Base-by-base conservation (phyloP, 2,113 vertebrate genomes). In the Larimichthys crocea region DNA sequence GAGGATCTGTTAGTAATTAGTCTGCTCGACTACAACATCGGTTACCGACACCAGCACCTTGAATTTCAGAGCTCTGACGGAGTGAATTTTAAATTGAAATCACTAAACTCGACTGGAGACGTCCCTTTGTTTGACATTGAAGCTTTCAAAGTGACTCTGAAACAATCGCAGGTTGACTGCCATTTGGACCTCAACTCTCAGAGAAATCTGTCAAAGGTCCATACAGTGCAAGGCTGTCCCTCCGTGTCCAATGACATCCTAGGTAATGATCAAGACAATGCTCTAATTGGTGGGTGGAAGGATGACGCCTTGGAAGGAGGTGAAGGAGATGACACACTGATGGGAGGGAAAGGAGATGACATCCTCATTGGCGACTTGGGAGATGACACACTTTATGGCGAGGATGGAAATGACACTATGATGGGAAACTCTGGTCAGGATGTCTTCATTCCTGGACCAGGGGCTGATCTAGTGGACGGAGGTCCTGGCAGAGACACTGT, bases 321-420 rank as follows among this genome's bases (percentile, higher is more conserved):
- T 4, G 74, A 72, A n/a, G 92, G 89, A 65, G 79, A 89, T n/a
- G 90, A 93, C 70, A 88, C 73, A 0, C 59, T 93, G 73, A 80
- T 81, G 1, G 92, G 92, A 63, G 90, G 87, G 14, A 40, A 62
- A 8, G 90, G 92, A 79, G 70, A 44, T 17, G 92, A 91, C 66
- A 59, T 91, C 35, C 79, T 93, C 15, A 46, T 77, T 59, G 90
- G 90, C 19, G 79, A 76, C 9, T 10, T 31, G 10, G 92, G 92
- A 53, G 83, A 93, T 2, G 92, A 91, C 61, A 91, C 86, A 31
- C 67, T 93, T 11, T 86, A 92, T 42, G 90, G 91, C 15, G 88
- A 69, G 31, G 90, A 89, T 7, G 91, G 90, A 17, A 64, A 88
- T 24, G 88, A 91, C 78, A 89, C 59, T 0, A 79, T 92, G 86